Evolutionary conservation across 1,140 invertebrate species (phyloP).

Genomic region (Musca domestica): DNA sequence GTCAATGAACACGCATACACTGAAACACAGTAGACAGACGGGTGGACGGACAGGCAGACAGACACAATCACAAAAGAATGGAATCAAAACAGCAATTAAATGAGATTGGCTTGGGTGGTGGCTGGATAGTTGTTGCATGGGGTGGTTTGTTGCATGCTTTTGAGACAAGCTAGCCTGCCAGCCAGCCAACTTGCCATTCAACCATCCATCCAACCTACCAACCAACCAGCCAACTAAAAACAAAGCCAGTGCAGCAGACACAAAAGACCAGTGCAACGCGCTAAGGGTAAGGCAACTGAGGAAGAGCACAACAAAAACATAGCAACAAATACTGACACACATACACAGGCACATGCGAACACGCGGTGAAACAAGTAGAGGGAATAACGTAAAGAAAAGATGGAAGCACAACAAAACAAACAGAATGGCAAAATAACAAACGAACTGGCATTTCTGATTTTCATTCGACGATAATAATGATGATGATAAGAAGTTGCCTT

Average conservation of each 20-base stretch:
- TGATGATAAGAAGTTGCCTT: too few relatives aligned
- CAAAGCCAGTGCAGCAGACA: neutral
- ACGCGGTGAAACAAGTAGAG: neutral
- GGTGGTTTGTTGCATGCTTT: neutral
- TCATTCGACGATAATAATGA: too few relatives aligned
- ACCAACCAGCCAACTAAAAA: neutral
- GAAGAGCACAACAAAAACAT: too few relatives aligned
- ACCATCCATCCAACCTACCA: neutral
- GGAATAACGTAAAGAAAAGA: neutral
- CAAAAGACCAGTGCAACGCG: neutral
- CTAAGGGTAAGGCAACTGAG: too few relatives aligned
- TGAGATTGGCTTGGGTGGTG: slow-evolving; percentile 3
- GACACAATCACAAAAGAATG: too few relatives aligned
- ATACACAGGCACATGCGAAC: neutral
- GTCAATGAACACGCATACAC: too few relatives aligned
- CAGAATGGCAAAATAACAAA: neutral
- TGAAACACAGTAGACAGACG: too few relatives aligned
- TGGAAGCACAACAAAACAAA: neutral
- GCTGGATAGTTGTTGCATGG: neutral
- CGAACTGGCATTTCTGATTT: neutral
- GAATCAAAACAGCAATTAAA: slow-evolving; percentile 10
- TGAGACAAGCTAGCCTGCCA: too few relatives aligned
- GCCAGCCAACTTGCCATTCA: neutral
- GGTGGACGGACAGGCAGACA: too few relatives aligned
- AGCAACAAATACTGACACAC: neutral